A percentile compares a stretch with the other conserved stretches of the same genome.
These are phyloP conservation scores for Eptesicus fuscus DNA, from an alignment of 2,113 vertebrate genomes.

Conservation along the genomic window DNA sequence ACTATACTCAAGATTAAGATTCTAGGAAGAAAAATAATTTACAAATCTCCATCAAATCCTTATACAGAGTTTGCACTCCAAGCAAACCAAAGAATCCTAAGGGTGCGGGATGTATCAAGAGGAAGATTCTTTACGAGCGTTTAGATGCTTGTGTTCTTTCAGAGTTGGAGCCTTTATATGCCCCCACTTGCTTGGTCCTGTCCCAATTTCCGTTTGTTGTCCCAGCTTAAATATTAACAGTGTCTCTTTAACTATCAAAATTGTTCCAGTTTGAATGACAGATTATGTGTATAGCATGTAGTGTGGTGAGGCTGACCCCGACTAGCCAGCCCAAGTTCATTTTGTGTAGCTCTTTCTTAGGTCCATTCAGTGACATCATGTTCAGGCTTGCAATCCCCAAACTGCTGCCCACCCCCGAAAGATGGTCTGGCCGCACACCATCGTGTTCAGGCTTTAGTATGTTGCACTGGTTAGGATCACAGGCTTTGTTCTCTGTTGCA, in stretches of 20 bases:
- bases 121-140: neutral
- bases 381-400: neutral
- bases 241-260: neutral
- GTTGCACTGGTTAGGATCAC: neutral
- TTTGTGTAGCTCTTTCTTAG: neutral
- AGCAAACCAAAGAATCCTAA: neutral
- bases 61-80: neutral
- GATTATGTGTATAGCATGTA: neutral
- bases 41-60: neutral
- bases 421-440: rapidly evolving
- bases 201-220: neutral
- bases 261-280: neutral
- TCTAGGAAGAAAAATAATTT: neutral
- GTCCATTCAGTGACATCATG: neutral
- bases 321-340: rapidly evolving
- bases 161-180: neutral
- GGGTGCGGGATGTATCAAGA: neutral
- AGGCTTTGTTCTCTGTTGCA: neutral
- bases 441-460: neutral
- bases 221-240: neutral
- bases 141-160: neutral
- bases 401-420: neutral
- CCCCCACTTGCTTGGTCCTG: neutral
- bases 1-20: neutral
- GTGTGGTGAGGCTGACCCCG: rapidly evolving